phyloP scores from a whole-genome alignment of 1,140 invertebrate genomes.

The Apolygus lucorum region DNA sequence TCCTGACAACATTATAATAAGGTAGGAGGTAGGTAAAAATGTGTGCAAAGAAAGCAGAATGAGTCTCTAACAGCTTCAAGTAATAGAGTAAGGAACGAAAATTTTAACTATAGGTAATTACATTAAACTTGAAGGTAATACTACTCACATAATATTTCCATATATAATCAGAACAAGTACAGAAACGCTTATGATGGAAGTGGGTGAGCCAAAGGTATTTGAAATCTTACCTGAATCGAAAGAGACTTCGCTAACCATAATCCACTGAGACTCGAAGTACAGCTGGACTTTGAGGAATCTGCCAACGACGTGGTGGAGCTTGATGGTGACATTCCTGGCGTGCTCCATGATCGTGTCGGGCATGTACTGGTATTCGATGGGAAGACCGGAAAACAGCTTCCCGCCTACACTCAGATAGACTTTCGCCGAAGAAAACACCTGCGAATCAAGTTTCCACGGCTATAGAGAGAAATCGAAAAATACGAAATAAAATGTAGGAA shows the following conservation, averaged over 20 bases:
- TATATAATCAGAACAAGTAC: too few relatives aligned
- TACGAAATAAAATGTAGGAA: too few relatives aligned
- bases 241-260: slow-evolving; percentile 77
- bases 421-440: slow-evolving; percentile 60
- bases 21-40: too few relatives aligned
- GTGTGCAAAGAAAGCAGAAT: too few relatives aligned
- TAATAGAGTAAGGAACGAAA: too few relatives aligned
- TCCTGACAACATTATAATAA: too few relatives aligned
- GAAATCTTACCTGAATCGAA: slow-evolving; percentile 67
- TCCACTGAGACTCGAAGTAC: slow-evolving; percentile 75
- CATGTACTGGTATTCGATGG: slow-evolving; percentile 63
- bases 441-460: too few relatives aligned
- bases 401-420: slow-evolving; percentile 62
- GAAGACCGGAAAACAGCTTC: slow-evolving; percentile 53
- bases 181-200: too few relatives aligned
- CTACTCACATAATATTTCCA: too few relatives aligned
- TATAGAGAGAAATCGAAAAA: neutral
- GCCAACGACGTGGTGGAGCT: slow-evolving; percentile 66
- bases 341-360: slow-evolving; percentile 71
- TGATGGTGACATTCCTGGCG: slow-evolving; percentile 72
- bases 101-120: too few relatives aligned
- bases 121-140: too few relatives aligned
- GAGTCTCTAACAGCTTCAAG: too few relatives aligned
- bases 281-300: slow-evolving; percentile 68
- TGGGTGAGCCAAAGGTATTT: neutral